Conservation (phyloP, 2,888 invertebrate genomes). For the Physocephala rufipes region DNA sequence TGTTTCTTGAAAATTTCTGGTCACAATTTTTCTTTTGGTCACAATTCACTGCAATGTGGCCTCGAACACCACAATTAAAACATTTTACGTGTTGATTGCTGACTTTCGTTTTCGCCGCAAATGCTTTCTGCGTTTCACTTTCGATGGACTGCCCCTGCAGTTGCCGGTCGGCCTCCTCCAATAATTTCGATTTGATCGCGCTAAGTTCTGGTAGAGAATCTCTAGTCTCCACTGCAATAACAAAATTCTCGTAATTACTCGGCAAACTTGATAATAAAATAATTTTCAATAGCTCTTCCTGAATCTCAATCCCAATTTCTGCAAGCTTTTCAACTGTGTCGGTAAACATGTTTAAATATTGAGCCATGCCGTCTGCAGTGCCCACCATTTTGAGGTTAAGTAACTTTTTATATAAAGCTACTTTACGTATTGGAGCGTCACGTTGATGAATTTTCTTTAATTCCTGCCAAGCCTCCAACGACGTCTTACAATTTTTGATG, state of each 20-base stretch:
- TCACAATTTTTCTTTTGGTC: neutral
- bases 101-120: neutral
- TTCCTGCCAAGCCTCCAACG: slow-evolving; percentile 39
- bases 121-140: slow-evolving; percentile 9
- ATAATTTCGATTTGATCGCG: slow-evolving; percentile 32
- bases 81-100: slow-evolving; percentile 13
- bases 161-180: slow-evolving; percentile 31
- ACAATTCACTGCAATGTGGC: slow-evolving; percentile 6
- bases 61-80: slow-evolving; percentile 10
- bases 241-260: neutral
- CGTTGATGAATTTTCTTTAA: slow-evolving; percentile 35
- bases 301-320: slow-evolving; percentile 6
- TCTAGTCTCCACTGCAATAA: slow-evolving; percentile 39
- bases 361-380: slow-evolving; percentile 7
- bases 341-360: slow-evolving; percentile 21
- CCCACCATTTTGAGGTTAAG: slow-evolving; percentile 33
- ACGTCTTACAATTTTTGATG: slow-evolving; percentile 37
- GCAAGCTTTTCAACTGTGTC: slow-evolving; percentile 18
- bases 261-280: slow-evolving; percentile 28
- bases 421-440: slow-evolving; percentile 36
- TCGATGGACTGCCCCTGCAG: slow-evolving; percentile 4
- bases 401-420: slow-evolving; percentile 38
- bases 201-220: slow-evolving; percentile 29
- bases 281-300: slow-evolving; percentile 19
- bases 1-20: neutral